Evolutionary conservation across 2,797 vertebrate species (phyloP).

Genomic region (Sebastes alutus): DNA sequence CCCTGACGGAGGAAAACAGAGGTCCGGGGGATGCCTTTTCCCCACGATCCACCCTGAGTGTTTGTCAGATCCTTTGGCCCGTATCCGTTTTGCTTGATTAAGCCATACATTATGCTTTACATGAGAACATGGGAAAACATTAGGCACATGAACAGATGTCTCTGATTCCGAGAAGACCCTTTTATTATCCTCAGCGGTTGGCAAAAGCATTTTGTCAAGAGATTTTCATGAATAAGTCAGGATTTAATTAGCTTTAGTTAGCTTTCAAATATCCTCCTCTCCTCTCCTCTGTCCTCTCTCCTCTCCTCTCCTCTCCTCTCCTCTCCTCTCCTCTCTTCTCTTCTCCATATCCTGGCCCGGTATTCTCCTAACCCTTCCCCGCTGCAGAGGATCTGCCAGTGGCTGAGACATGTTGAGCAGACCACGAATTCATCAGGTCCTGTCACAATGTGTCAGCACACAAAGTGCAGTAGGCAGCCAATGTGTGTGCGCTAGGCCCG

Average conservation of each 20-base stretch:
- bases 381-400: conserved; percentile 28
- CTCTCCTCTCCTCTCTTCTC: neutral
- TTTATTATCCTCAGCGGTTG: conserved; percentile 24
- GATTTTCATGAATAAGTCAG: conserved; percentile 4
- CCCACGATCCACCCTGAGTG: conserved; percentile 18
- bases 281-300: neutral
- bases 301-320: neutral
- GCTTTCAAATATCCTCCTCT: conserved; percentile 17
- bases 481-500: neutral
- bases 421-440: conserved; percentile 58
- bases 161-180: neutral
- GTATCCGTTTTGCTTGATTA: conserved; percentile 19
- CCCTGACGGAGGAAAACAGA: conserved; percentile 29
- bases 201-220: conserved; percentile 23
- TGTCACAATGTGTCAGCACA: conserved; percentile 35
- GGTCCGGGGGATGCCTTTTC: conserved; percentile 33
- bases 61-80: conserved; percentile 26
- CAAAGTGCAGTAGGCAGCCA: conserved; percentile 20
- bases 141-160: conserved; percentile 30
- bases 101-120: conserved; percentile 35
- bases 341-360: neutral
- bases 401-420: conserved; percentile 42
- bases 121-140: conserved; percentile 28
- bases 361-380: neutral
- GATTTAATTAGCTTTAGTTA: neutral